These are phyloP conservation scores for Sterna hirundo DNA, from an alignment of 2,113 vertebrate species.

Conservation along the genomic window DNA sequence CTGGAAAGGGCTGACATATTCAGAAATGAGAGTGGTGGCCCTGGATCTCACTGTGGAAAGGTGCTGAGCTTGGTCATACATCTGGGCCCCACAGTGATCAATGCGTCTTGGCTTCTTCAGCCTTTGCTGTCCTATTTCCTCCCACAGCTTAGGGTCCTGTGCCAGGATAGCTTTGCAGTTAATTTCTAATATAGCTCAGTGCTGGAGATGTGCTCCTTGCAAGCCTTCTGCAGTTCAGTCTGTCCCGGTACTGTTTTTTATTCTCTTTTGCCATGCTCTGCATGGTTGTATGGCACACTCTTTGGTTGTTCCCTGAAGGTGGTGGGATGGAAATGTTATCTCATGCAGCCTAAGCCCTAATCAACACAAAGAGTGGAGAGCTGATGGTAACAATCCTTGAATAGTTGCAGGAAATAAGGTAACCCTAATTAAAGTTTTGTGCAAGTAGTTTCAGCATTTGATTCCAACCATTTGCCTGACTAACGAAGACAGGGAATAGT, in stretches of 20 bases:
- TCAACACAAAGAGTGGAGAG: neutral
- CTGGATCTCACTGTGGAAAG: neutral
- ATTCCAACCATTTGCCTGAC: neutral
- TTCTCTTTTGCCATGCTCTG: neutral
- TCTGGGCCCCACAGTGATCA: neutral
- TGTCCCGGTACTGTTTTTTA: neutral
- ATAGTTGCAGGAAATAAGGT: neutral
- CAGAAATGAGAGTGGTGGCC: neutral
- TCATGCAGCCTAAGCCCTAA: neutral
- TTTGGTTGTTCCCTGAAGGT: neutral
- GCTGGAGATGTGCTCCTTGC: neutral
- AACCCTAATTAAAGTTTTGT: neutral
- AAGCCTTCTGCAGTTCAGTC: neutral
- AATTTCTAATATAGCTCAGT: neutral
- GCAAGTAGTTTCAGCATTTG: neutral
- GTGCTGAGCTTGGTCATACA: neutral
- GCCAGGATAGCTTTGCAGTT: neutral
- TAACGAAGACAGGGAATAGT: neutral
- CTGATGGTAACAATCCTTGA: neutral
- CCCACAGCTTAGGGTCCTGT: neutral
- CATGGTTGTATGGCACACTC: neutral
- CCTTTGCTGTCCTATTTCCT: neutral
- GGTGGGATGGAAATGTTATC: neutral
- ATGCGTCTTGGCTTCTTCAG: neutral
- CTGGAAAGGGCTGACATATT: neutral